A percentile compares a stretch with the other conserved stretches of the same genome.
Conservation (phyloP, 2,888 invertebrate species). For the Brenthis hecate region DNA sequence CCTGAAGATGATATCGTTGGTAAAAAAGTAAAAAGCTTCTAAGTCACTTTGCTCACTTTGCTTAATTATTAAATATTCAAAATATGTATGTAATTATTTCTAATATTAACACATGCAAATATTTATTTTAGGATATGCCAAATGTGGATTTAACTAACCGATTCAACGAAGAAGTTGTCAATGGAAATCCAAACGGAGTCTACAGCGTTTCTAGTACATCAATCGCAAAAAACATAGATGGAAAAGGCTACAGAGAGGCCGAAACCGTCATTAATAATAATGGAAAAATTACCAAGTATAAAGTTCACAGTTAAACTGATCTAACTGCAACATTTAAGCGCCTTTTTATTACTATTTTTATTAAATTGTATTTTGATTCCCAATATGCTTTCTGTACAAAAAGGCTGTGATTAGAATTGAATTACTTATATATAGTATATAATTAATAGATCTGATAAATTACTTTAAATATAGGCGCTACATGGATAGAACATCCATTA, state of each 20-base stretch:
- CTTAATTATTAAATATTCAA: background rate
- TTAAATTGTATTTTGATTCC: slow-evolving; percentile 11
- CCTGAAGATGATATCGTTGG: no score
- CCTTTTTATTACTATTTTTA: slow-evolving; percentile 23
- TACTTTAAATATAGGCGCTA: background rate
- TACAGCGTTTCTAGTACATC: slow-evolving; percentile 85
- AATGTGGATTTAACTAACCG: slow-evolving; percentile 71
- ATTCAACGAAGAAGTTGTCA: slow-evolving; percentile 25
- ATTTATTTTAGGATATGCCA: slow-evolving; percentile 65
- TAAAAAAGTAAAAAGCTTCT: background rate
- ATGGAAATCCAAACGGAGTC: slow-evolving; percentile 44
- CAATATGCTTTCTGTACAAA: slow-evolving; percentile 14
- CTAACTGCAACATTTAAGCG: background rate
- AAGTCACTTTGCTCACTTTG: background rate
- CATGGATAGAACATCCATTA: background rate
- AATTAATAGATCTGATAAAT: background rate
- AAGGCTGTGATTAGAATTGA: slow-evolving; percentile 37
- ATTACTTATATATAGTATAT: background rate
- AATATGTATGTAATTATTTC: background rate
- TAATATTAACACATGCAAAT: background rate
- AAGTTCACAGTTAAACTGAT: slow-evolving; percentile 60
- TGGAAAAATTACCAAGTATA: slow-evolving; percentile 86
- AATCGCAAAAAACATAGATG: slow-evolving; percentile 83
- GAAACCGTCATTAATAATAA: slow-evolving; percentile 88
- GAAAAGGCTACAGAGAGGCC: slow-evolving; percentile 82